These are phyloP conservation scores for Noctua comes DNA, from an alignment of 2,888 invertebrate genomes.

Conservation along the genomic window DNA sequence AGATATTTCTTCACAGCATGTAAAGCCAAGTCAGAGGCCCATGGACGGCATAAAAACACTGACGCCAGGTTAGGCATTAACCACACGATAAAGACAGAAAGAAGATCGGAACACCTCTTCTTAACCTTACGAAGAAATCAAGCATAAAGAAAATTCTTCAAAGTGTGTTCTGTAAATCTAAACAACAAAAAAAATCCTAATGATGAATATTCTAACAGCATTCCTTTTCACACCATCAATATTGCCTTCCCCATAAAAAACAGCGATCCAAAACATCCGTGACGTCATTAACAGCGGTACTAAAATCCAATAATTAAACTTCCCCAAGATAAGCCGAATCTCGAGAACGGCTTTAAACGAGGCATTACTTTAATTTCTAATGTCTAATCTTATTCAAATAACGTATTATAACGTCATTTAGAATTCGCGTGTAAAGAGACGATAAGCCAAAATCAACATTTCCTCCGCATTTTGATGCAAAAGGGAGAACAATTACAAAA, in stretches of 20 bases:
- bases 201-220: neutral
- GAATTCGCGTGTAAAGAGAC: conserved; percentile 73
- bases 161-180: neutral
- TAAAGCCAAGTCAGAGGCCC: too few species aligned
- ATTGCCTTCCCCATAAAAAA: conserved; percentile 19
- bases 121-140: neutral
- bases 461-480: conserved; percentile 65
- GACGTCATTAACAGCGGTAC: conserved; percentile 42
- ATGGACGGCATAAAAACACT: too few species aligned
- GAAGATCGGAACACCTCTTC: neutral
- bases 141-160: neutral
- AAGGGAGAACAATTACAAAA: conserved; percentile 69
- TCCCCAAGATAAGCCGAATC: conserved; percentile 60
- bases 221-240: neutral
- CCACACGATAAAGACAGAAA: too few species aligned
- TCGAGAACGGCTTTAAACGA: conserved; percentile 57
- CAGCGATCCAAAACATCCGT: conserved; percentile 11
- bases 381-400: conserved; percentile 75
- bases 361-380: conserved; percentile 61
- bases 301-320: conserved; percentile 66
- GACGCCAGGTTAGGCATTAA: too few species aligned
- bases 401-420: conserved; percentile 75
- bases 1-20: too few species aligned
- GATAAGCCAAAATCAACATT: conserved; percentile 75
- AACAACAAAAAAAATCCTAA: neutral